Base-by-base conservation (phyloP, 2,888 invertebrate species). In the Taenaris catops region DNA sequence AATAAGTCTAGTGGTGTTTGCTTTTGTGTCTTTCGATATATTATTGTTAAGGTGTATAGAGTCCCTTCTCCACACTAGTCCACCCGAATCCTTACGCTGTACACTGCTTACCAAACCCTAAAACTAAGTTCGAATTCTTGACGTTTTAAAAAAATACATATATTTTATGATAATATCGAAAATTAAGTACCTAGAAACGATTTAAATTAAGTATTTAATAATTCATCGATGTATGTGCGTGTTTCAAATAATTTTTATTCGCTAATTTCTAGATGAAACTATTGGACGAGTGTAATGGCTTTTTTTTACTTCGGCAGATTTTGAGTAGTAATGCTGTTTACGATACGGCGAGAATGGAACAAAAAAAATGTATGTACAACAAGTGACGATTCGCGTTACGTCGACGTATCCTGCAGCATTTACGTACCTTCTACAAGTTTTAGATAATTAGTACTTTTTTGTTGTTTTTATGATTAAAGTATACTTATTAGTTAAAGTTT, bases 1-100 rank as follows among this genome's bases (percentile, higher is more conserved):
- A 86, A 84, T 84, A 84, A 86, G 60, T 64, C 56, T 78, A 76
- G 79, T 74, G 72, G 68, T n/a, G 72, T 74, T 79, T 72, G 81
- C 80, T 83, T 84, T 59, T 63, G 67, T 73, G 75, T 79, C 64
- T 69, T 60, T 63, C 57, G 58, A 67, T 56, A 61, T 58, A 57
- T 43, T 48, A 63, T 58, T 58, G 48, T 58, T 58, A 66, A 63
- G 61, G 51, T 55, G 66, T 66, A 58, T 68, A 69, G 62, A 60
- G 51, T 60, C 58, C 48, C 58, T 58, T 58, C 58, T 60, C 51
- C 54, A 55, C 49, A 41, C 47, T 49, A 53, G 51, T 46, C 37
- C 41, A 48, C 45, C 38, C 25, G 19, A 19, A 23, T 29, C 34
- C 51, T 38, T 41, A 49, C 55, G 83, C 83, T 80, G 83, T 84